These are phyloP conservation scores for Sciurus carolinensis DNA, from an alignment of 2,797 vertebrate genomes.

Conservation along the genomic window DNA sequence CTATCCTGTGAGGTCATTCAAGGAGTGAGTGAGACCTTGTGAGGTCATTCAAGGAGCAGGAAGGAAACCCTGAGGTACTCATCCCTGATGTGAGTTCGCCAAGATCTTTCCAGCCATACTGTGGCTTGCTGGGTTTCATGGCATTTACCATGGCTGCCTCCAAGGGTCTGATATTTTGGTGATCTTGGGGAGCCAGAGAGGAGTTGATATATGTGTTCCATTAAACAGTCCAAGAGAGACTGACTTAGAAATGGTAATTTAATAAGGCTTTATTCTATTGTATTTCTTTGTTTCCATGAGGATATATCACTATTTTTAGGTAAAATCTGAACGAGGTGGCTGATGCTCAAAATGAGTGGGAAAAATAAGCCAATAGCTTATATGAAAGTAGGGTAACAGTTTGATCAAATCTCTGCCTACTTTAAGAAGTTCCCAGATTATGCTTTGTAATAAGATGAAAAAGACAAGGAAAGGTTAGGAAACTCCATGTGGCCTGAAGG, in stretches of 20 bases:
- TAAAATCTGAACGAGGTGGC: neutral
- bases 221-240: constrained; percentile 10
- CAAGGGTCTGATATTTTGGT: neutral
- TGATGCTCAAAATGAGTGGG: constrained; percentile 18
- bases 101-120: neutral
- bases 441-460: neutral
- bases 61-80: neutral
- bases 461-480: neutral
- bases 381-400: neutral
- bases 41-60: neutral
- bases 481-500: neutral
- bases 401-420: neutral
- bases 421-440: neutral
- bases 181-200: neutral
- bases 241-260: constrained; percentile 59
- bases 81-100: neutral
- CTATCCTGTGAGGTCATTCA: neutral
- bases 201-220: neutral
- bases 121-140: neutral
- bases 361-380: neutral
- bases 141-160: neutral
- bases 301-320: constrained; percentile 5
- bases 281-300: neutral
- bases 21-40: neutral
- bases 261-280: neutral